Evolutionary conservation across 2,888 invertebrate genomes (phyloP), one percentile per base, ranked within the genome.

Genomic region (Aporophyla lueneburgensis): DNA sequence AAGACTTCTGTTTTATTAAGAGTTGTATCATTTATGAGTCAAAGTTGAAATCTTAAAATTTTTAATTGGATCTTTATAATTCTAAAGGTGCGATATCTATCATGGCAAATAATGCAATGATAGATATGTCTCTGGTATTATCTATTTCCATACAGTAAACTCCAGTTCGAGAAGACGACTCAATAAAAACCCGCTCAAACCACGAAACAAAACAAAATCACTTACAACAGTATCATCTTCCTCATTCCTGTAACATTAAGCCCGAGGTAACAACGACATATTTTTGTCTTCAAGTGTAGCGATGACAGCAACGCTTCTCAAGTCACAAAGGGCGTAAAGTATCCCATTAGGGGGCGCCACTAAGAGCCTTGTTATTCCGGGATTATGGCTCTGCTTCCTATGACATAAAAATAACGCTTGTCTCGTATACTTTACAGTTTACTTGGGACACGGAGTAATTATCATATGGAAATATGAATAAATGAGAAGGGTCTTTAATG

Each of bases 341-440:
- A 89, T 87, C 74, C 88, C 87, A 90, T 93, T 92, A 92, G 82
- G 76, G 69, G 63, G 73, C 69, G 71, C 74, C 76, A 82, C 86
- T 76, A 74, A 81, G 85, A 77, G 86, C 80, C 90, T 92, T 91
- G 90, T 92, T 93, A 92, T 90, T 89, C 78, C 80, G 56, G 89
- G 89, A 90, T 90, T 90, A 91, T 78, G 76, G 80, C 46, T 80
- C 75, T 77, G 77, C 71, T 85, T 85, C 84, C 75, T 73, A 80
- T 65, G 80, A 85, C 87, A 89, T 85, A 85, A 86, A 81, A 85
- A 78, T 73, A 83, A 80, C 10, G 40, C 66, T 78, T 71, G 58
- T 77, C 67, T 78, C 65, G 33, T 63, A 59, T 61, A 62, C 62
- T 43, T 68, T 43, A 51, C 56, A 61, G 56, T 71, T 75, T 59